Conservation (phyloP, 2,797 vertebrate genomes). For the Esox masquinongy region DNA sequence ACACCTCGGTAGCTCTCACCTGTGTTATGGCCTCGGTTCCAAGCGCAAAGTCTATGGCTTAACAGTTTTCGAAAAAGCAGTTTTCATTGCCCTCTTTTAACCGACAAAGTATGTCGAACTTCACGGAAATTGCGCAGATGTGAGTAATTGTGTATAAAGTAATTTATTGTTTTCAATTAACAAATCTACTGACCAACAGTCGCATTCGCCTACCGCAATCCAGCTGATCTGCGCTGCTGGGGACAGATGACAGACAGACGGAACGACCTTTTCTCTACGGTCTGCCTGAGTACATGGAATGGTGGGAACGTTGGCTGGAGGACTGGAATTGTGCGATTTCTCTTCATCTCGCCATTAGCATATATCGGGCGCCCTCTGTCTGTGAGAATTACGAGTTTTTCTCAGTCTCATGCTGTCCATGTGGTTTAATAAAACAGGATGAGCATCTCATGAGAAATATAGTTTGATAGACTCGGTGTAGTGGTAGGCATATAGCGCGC, state of each 20-base stretch:
- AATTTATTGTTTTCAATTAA: background rate
- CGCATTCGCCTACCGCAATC: background rate
- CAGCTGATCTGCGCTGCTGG: background rate
- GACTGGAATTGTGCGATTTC: slow-evolving; percentile 21
- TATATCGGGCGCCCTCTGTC: slow-evolving; percentile 29
- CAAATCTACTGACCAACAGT: background rate
- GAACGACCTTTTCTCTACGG: slow-evolving; percentile 37
- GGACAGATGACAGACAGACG: slow-evolving; percentile 3
- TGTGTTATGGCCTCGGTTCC: slow-evolving; percentile 13
- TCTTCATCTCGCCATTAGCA: background rate
- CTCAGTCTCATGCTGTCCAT: background rate
- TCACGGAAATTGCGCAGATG: background rate
- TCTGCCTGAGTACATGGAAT: slow-evolving; percentile 29
- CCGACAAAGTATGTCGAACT: slow-evolving; percentile 1
- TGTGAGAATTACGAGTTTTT: background rate
- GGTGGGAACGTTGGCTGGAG: slow-evolving; percentile 36
- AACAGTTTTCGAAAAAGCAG: slow-evolving; percentile 1
- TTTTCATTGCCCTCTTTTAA: background rate
- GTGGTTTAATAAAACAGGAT: too few species aligned
- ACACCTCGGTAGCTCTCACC: slow-evolving; percentile 34
- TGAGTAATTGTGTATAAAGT: background rate
- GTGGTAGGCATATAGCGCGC: too few species aligned
- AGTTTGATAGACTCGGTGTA: too few species aligned
- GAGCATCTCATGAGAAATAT: too few species aligned
- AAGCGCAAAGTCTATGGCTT: slow-evolving; percentile 4